phyloP scores from a whole-genome alignment of 2,797 vertebrate species.

The Danio tinwini region DNA sequence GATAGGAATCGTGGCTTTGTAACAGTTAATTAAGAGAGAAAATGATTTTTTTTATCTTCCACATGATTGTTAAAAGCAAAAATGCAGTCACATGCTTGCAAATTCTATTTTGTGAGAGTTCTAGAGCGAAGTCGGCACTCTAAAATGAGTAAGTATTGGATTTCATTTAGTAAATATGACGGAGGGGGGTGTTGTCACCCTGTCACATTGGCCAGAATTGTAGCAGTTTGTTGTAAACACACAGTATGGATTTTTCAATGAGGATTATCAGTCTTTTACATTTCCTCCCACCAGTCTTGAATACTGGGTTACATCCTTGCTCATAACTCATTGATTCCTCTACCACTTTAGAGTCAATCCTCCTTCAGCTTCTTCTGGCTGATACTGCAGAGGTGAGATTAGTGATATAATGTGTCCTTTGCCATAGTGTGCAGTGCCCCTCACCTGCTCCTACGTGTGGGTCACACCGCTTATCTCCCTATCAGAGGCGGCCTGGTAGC shows the following conservation, averaged over 20 bases:
- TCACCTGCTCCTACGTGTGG: slow-evolving; percentile 52
- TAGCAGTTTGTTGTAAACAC: not conserved
- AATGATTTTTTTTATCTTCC: no score
- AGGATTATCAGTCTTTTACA: slow-evolving; percentile 15
- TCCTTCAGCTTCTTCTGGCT: not conserved
- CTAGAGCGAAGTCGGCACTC: no score
- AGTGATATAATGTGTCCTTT: slow-evolving; percentile 40
- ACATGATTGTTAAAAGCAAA: no score
- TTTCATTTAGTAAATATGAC: not conserved
- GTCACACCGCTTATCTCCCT: slow-evolving; percentile 71
- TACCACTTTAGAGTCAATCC: not conserved
- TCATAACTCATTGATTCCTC: slow-evolving; percentile 20
- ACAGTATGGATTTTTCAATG: not conserved
- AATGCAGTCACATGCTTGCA: no score
- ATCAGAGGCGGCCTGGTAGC: slow-evolving; percentile 67
- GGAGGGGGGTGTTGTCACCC: not conserved
- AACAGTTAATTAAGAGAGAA: no score
- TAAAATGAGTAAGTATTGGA: not conserved
- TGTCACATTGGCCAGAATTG: not conserved
- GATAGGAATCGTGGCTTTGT: no score
- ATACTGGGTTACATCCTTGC: slow-evolving; percentile 3
- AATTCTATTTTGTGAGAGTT: no score
- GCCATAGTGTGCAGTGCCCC: slow-evolving; percentile 23
- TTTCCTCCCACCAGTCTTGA: slow-evolving; percentile 7
- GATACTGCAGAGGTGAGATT: slow-evolving; percentile 21